These are phyloP conservation scores for Liodrosophila aerea DNA, from an alignment of 2,888 invertebrate genomes.

Conservation along the genomic window DNA sequence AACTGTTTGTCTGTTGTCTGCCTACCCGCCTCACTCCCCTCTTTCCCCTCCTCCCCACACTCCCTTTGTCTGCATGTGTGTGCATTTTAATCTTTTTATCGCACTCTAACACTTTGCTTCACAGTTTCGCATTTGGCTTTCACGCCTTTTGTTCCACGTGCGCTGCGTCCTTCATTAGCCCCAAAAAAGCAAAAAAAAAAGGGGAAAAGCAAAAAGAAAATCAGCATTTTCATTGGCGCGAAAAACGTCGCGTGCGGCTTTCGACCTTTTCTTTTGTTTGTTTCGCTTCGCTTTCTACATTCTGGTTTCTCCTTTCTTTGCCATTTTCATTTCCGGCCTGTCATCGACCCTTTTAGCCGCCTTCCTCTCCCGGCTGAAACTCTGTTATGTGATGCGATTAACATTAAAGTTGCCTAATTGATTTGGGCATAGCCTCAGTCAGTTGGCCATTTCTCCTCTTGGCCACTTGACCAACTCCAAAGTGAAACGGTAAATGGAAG, in stretches of 20 bases:
- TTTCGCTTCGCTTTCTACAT: conserved; percentile 21
- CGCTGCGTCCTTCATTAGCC: conserved; percentile 54
- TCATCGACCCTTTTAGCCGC: conserved; percentile 60
- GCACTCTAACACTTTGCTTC: conserved; percentile 69
- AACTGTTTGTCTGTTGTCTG: conserved; percentile 23
- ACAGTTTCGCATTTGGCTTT: conserved; percentile 53
- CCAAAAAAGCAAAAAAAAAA: conserved; percentile 2
- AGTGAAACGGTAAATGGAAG: not conserved
- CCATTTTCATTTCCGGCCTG: conserved; percentile 49
- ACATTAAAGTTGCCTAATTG: conserved; percentile 73
- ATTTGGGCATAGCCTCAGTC: conserved; percentile 44
- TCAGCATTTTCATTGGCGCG: conserved; percentile 39
- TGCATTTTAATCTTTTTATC: conserved; percentile 76
- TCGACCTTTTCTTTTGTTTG: conserved; percentile 23
- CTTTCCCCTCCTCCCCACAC: not conserved
- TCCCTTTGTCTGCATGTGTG: conserved; percentile 35
- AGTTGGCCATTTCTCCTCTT: not conserved
- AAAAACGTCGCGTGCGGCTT: conserved; percentile 68
- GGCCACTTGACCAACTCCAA: not conserved
- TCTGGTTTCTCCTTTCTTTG: conserved; percentile 19
- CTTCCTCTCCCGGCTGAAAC: conserved; percentile 26
- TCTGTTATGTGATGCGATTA: conserved; percentile 73
- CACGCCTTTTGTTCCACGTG: conserved; percentile 57
- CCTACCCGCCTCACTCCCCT: not conserved
- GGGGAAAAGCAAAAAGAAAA: conserved; percentile 3